Conservation (phyloP, 2,888 invertebrate genomes). For the Thymelicus sylvestris region DNA sequence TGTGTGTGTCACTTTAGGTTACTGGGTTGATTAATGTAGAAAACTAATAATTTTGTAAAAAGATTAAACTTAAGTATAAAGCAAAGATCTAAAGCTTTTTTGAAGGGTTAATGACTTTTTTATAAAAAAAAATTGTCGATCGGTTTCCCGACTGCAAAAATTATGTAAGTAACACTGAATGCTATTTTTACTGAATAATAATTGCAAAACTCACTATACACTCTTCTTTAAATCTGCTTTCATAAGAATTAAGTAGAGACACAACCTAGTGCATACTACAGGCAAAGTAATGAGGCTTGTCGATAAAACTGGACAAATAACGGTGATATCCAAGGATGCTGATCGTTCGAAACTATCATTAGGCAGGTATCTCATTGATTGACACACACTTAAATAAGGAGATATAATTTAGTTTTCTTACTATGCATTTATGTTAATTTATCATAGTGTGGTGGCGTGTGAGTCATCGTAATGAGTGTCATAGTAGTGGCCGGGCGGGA, state of each 20-base stretch:
- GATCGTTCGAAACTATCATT: conserved; percentile 57
- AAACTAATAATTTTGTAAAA: too few relatives aligned
- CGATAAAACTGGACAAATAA: conserved; percentile 47
- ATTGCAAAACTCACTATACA: too few relatives aligned
- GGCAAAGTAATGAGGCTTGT: conserved; percentile 29
- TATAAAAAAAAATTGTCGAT: too few relatives aligned
- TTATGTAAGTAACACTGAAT: too few relatives aligned
- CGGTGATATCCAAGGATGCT: conserved; percentile 47
- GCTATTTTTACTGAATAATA: too few relatives aligned
- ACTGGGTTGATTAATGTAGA: too few relatives aligned
- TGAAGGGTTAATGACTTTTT: too few relatives aligned
- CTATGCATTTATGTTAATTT: conserved; percentile 44
- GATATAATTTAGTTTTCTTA: conserved; percentile 39
- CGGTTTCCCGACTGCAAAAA: too few relatives aligned
- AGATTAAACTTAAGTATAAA: too few relatives aligned
- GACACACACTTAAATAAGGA: conserved; percentile 57
- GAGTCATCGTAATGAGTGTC: conserved; percentile 56
- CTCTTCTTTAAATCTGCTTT: too few relatives aligned
- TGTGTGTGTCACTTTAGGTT: too few relatives aligned
- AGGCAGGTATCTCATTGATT: conserved; percentile 57
- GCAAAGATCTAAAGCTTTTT: too few relatives aligned
- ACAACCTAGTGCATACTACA: conserved; percentile 10
- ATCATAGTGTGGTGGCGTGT: conserved; percentile 44
- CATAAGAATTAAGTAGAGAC: background rate
- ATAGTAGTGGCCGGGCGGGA: conserved; percentile 52